phyloP scores from a whole-genome alignment of 2,797 vertebrate species.

The Acestrorhynchus altus region DNA sequence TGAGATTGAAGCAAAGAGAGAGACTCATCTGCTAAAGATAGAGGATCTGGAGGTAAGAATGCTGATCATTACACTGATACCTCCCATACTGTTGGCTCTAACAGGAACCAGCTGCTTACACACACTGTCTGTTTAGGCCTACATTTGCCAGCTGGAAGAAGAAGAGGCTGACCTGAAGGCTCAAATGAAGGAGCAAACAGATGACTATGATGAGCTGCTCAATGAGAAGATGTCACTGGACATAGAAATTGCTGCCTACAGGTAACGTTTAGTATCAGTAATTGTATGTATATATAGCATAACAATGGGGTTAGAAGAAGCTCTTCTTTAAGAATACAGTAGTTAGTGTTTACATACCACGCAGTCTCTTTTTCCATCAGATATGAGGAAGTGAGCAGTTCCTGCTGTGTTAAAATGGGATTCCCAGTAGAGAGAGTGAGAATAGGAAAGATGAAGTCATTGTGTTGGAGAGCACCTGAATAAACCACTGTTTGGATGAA shows the following conservation, averaged over 20 bases:
- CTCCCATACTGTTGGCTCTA: conserved; percentile 10
- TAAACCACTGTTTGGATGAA: conserved; percentile 55
- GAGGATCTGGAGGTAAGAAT: conserved; percentile 73
- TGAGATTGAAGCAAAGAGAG: conserved; percentile 68
- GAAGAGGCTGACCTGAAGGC: conserved; percentile 66
- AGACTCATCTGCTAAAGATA: conserved; percentile 69
- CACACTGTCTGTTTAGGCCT: conserved; percentile 59
- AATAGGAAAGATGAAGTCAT: conserved; percentile 46
- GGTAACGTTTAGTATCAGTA: conserved; percentile 63
- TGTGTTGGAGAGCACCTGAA: conserved; percentile 46
- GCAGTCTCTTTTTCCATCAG: not conserved
- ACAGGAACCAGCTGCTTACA: conserved; percentile 28
- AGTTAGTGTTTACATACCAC: not conserved
- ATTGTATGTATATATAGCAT: too few relatives aligned
- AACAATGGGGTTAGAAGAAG: too few relatives aligned
- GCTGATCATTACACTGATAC: conserved; percentile 42
- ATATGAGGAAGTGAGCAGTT: not conserved
- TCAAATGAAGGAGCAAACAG: conserved; percentile 77
- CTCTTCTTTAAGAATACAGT: not conserved
- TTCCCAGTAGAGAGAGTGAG: conserved; percentile 20
- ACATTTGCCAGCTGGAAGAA: conserved; percentile 69
- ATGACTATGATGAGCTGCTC: conserved; percentile 74
- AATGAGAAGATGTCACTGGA: conserved; percentile 79
- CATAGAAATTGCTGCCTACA: conserved; percentile 79
- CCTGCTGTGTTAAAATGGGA: conserved; percentile 13